Evolutionary conservation across 2,113 vertebrate species (phyloP), one percentile per base, ranked within the genome.

Genomic region (Halcyon malimbica): DNA sequence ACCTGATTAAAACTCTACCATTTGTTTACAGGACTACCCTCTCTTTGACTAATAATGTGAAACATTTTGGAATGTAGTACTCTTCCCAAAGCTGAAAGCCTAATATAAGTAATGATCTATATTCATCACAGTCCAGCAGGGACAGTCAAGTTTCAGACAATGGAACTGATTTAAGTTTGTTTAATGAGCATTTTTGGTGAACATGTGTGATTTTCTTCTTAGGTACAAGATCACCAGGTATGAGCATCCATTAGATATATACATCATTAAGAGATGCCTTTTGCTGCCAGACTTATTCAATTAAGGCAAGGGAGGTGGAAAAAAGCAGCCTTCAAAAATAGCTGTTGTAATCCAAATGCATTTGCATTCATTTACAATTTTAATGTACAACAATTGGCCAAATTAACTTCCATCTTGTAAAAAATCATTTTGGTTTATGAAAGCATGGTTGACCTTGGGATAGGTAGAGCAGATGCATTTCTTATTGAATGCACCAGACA

Each of bases 1-100:
- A 93, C 94, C 84, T 83, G 59, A 95, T 95, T 94, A 95, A 95
- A 97, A 92, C 60, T n/a, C 57, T 56, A 82, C 41, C 83, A 96
- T 95, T 96, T 97, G 53, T 95, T 92, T 96, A 90, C 33, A 69
- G 12, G 62, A 83, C 64, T 87, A 70, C 48, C 56, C n/a, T 76
- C 75, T 85, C 77, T 78, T 41, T 67, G 53, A 62, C 48, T 91
- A 90, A 82, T 75, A 94, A 82, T 5, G 70, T 63, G 62, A 95
- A 96, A 89, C 41, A 86, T 76, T 95, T 96, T 74, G 87, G 44
- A 60, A 76, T 44, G n/a, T 57, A 86, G 56, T 91, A 26, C 41
- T 85, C 87, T 88, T 95, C 62, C 79, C 74, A 90, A 94, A 95
- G 82, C 78, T 92, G 67, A 89, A 93, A 81, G 62, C 81, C 97